Evolutionary conservation across 2,113 vertebrate genomes (phyloP).

Genomic region (Columba janthina): DNA sequence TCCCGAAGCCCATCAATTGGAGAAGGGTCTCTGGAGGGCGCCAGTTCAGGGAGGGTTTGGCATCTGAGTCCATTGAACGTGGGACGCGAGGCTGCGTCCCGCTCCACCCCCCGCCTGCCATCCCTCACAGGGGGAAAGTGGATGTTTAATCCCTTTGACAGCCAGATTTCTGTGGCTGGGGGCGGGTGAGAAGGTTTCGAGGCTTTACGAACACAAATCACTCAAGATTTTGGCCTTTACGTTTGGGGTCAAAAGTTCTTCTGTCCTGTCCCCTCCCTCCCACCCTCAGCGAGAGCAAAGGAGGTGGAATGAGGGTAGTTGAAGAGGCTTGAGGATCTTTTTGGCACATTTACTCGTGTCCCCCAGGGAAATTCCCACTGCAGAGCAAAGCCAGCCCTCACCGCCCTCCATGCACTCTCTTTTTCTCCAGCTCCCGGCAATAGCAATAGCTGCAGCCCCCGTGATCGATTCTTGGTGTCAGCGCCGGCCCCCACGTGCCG

Average conservation of each 20-base stretch:
- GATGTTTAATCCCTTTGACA: not conserved
- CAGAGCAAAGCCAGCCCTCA: not conserved
- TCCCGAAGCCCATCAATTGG: rapidly evolving
- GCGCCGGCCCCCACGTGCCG: rapidly evolving
- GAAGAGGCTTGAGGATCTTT: not conserved
- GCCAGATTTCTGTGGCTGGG: not conserved
- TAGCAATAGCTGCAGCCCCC: not conserved
- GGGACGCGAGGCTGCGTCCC: not conserved
- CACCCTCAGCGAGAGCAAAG: rapidly evolving
- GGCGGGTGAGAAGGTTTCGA: not conserved
- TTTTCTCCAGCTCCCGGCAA: not conserved
- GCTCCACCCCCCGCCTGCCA: not conserved
- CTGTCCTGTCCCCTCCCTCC: not conserved
- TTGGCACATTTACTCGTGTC: not conserved
- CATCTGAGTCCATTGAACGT: rapidly evolving
- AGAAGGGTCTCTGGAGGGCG: not conserved
- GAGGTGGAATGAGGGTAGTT: rapidly evolving
- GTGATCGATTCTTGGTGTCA: not conserved
- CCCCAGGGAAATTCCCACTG: not conserved
- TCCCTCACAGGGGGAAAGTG: rapidly evolving
- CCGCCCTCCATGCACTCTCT: not conserved
- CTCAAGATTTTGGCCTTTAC: not conserved
- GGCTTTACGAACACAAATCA: not conserved
- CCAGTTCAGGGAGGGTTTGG: not conserved
- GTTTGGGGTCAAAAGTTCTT: not conserved